Percentiles rank a stretch among this genome's conserved stretches.
Evolutionary conservation across 2,888 invertebrate species (phyloP).

Genomic region (Rhamphomyia laevipes): DNA sequence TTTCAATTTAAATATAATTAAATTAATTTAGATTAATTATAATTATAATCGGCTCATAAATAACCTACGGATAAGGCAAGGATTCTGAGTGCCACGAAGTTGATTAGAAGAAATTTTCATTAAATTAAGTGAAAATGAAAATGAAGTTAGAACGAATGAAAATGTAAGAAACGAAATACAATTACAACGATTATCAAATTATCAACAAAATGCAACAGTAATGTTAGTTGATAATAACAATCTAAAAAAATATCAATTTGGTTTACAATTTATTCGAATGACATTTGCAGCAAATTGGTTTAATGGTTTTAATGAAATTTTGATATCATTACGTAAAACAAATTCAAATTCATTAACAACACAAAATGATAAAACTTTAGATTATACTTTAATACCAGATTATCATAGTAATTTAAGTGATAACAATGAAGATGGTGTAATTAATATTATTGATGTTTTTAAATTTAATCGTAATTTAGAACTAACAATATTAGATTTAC

Average conservation of each 20-base stretch:
- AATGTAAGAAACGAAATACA: no score
- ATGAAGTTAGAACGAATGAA: no score
- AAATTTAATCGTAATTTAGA: conserved; percentile 21
- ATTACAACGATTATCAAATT: no score
- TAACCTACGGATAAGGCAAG: no score
- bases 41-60: no score
- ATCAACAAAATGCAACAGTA: conserved; percentile 1
- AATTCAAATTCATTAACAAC: not conserved
- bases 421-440: not conserved
- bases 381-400: not conserved
- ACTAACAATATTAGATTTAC: conserved; percentile 22
- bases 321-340: not conserved
- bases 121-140: not conserved
- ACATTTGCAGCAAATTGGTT: conserved; percentile 16
- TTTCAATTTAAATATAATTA: no score
- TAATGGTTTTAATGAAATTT: conserved; percentile 9
- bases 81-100: no score
- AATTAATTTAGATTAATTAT: no score
- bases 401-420: not conserved
- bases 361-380: no score
- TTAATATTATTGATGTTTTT: conserved; percentile 5
- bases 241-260: not conserved
- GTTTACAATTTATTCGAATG: conserved; percentile 14
- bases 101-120: conserved; percentile 11
- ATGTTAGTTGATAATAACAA: no score